A percentile compares a stretch with the other conserved stretches of the same genome.
These are phyloP conservation scores for Falcaria lacertinaria DNA, from an alignment of 2,888 invertebrate genomes.

Conservation along the genomic window DNA sequence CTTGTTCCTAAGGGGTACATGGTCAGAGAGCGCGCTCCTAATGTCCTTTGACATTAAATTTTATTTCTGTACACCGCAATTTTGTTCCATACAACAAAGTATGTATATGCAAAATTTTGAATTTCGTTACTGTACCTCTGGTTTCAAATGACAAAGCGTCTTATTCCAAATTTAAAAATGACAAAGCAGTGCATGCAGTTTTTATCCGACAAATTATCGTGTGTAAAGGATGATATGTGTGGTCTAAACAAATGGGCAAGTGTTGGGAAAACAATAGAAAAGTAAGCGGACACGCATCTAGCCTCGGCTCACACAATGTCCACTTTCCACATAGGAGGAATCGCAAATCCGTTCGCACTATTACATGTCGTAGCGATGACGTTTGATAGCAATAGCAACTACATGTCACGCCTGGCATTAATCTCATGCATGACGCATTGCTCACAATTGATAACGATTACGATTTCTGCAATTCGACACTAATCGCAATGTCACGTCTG, in stretches of 20 bases:
- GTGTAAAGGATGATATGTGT: slow-evolving; percentile 3
- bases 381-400: slow-evolving; percentile 1
- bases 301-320: slow-evolving; percentile 23
- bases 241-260: slow-evolving; percentile 24
- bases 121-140: too few relatives aligned
- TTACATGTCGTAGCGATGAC: slow-evolving; percentile 1
- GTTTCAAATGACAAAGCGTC: not conserved
- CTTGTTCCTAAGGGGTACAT: slow-evolving; percentile 21
- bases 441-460: not conserved
- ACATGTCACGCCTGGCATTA: slow-evolving; percentile 2
- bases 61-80: not conserved
- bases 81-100: not conserved
- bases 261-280: slow-evolving; percentile 41
- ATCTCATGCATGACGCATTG: slow-evolving; percentile 1
- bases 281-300: slow-evolving; percentile 65
- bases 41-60: not conserved
- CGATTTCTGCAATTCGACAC: not conserved
- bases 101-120: not conserved
- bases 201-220: not conserved
- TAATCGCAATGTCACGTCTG: not conserved
- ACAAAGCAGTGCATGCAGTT: not conserved
- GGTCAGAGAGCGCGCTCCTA: slow-evolving; percentile 40
- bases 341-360: slow-evolving; percentile 3
- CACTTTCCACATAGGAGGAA: slow-evolving; percentile 7
- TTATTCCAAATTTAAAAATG: not conserved